These are phyloP conservation scores for Drosophila sturtevanti DNA, from an alignment of 1,140 invertebrate genomes.

Conservation along the genomic window DNA sequence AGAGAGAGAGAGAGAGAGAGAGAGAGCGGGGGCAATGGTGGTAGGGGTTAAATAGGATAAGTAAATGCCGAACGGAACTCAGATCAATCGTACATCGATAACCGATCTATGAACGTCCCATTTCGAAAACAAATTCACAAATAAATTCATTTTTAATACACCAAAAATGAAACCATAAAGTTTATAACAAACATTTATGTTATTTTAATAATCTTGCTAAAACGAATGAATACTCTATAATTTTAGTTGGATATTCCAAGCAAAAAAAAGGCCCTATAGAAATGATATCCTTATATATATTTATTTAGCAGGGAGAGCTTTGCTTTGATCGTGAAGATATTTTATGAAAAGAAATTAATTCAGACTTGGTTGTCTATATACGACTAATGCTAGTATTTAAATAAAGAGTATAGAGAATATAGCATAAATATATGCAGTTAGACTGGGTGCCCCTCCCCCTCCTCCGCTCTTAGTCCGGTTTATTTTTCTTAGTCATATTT, in stretches of 20 bases:
- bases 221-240: neutral
- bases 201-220: neutral
- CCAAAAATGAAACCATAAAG: neutral
- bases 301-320: too few species aligned
- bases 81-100: conserved; percentile 61
- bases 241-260: too few species aligned
- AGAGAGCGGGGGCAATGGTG: neutral
- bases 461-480: neutral
- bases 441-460: neutral
- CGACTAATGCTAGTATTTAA: neutral
- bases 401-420: neutral
- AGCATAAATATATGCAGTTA: neutral
- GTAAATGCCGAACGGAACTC: conserved; percentile 61
- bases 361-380: too few species aligned
- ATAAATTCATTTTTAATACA: conserved; percentile 80
- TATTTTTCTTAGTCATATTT: conserved; percentile 53
- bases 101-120: conserved; percentile 25
- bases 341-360: too few species aligned
- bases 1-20: neutral
- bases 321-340: too few species aligned
- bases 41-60: neutral
- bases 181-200: neutral
- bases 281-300: too few species aligned
- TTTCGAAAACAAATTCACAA: conserved; percentile 49
- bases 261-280: too few species aligned